These are phyloP conservation scores for Drosophila paracracens DNA, from an alignment of 2,888 invertebrate species.

Conservation along the genomic window DNA sequence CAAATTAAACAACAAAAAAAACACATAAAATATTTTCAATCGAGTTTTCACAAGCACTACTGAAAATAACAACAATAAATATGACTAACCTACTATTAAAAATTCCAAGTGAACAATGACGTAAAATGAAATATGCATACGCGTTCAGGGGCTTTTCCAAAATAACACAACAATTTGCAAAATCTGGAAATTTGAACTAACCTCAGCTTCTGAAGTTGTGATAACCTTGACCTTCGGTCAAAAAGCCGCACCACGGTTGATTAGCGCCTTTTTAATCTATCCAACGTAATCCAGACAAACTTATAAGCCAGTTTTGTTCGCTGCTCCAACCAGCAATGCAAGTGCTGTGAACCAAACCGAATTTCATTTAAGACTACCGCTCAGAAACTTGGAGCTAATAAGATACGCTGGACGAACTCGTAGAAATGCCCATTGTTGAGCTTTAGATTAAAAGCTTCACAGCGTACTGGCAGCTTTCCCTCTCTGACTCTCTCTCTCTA, in stretches of 20 bases:
- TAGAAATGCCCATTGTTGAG: conserved; percentile 26
- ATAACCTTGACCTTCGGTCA: conserved; percentile 57
- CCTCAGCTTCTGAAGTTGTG: conserved; percentile 35
- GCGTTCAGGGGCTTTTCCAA: conserved; percentile 14
- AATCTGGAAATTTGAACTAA: conserved; percentile 16
- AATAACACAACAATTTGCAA: conserved; percentile 3
- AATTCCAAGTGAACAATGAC: conserved; percentile 32
- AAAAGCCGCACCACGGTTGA: conserved; percentile 35
- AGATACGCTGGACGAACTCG: conserved; percentile 25
- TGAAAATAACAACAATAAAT: background rate
- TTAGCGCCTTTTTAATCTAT: conserved; percentile 39
- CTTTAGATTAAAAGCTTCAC: conserved; percentile 47
- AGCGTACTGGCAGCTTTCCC: background rate
- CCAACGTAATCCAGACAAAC: conserved; percentile 27
- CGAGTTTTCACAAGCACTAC: background rate
- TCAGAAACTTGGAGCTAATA: conserved; percentile 24
- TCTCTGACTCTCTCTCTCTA: background rate
- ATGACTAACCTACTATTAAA: background rate
- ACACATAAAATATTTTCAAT: background rate
- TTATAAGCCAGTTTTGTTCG: conserved; percentile 16
- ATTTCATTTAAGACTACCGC: conserved; percentile 37
- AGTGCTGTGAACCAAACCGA: conserved; percentile 32
- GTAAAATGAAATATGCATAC: conserved; percentile 19
- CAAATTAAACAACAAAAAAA: background rate
- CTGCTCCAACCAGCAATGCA: conserved; percentile 4